phyloP scores from a whole-genome alignment of 2,113 vertebrate species.

The Maylandia zebra region DNA sequence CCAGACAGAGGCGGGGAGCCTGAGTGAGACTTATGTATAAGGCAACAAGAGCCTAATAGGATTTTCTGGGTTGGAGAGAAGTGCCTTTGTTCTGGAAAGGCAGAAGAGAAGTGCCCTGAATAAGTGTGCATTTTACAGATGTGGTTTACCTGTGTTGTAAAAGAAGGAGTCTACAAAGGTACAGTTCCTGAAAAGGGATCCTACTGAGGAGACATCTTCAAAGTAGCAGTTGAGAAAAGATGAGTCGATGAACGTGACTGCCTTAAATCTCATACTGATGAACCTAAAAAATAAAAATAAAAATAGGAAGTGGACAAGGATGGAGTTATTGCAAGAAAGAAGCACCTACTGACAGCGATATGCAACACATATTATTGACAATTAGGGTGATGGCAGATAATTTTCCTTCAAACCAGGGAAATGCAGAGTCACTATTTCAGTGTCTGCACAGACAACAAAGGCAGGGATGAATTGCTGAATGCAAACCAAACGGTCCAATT shows the following conservation, averaged over 20 bases:
- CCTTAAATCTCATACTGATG: slow-evolving; percentile 88
- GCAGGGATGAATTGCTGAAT: background rate
- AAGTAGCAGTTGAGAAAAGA: slow-evolving; percentile 89
- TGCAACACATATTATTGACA: background rate
- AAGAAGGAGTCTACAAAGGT: slow-evolving; percentile 83
- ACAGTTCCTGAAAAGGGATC: slow-evolving; percentile 90
- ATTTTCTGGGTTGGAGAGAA: background rate
- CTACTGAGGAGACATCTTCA: slow-evolving; percentile 87
- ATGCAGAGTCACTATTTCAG: background rate
- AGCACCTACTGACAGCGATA: background rate
- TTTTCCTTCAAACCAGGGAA: background rate
- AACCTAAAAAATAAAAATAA: slow-evolving; percentile 72
- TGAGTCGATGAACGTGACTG: slow-evolving; percentile 88
- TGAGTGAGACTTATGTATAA: slow-evolving; percentile 17
- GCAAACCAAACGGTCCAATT: background rate
- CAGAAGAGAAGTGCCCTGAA: background rate
- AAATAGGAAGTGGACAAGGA: background rate
- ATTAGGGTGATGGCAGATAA: background rate
- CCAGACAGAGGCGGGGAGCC: background rate
- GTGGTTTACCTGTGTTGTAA: slow-evolving; percentile 82
- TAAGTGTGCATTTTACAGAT: background rate
- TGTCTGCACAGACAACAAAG: background rate
- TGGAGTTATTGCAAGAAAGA: background rate
- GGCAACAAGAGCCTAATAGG: background rate
- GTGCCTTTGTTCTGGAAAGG: background rate